These are phyloP conservation scores for Polydrusus tereticollis DNA, from an alignment of 2,888 invertebrate species.

Conservation along the genomic window DNA sequence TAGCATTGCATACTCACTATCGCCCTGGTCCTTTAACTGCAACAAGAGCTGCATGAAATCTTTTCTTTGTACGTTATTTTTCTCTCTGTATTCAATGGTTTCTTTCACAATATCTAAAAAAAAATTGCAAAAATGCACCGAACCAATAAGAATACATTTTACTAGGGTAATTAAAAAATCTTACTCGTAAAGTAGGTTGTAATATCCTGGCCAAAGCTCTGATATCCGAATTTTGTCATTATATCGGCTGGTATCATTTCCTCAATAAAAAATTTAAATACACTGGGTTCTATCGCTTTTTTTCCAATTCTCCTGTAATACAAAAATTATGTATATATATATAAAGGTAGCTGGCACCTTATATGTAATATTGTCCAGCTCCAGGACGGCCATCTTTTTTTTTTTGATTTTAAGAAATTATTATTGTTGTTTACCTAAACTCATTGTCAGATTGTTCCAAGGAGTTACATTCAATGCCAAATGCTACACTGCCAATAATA, in stretches of 20 bases:
- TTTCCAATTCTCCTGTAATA: conserved; percentile 4
- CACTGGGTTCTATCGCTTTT: neutral
- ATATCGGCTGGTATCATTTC: neutral
- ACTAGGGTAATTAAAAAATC: no score
- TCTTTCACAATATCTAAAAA: conserved; percentile 20
- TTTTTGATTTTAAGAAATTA: neutral
- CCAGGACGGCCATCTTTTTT: neutral
- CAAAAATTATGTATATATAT: neutral
- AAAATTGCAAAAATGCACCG: no score
- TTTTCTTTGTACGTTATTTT: conserved; percentile 19
- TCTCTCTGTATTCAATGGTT: conserved; percentile 25
- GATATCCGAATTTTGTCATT: neutral
- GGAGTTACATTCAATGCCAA: conserved; percentile 28
- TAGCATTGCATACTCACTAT: neutral
- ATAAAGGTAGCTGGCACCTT: neutral
- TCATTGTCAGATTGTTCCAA: neutral
- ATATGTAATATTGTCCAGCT: neutral
- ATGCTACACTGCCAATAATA: conserved; percentile 21
- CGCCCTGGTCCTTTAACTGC: conserved; percentile 13
- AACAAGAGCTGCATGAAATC: conserved; percentile 47
- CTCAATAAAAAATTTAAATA: neutral
- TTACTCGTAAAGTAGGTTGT: neutral
- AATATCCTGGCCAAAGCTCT: neutral
- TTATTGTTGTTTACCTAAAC: conserved; percentile 32
- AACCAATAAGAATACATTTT: no score